Conservation (phyloP, 2,888 invertebrate genomes). For the Ophion ventricosus region DNA sequence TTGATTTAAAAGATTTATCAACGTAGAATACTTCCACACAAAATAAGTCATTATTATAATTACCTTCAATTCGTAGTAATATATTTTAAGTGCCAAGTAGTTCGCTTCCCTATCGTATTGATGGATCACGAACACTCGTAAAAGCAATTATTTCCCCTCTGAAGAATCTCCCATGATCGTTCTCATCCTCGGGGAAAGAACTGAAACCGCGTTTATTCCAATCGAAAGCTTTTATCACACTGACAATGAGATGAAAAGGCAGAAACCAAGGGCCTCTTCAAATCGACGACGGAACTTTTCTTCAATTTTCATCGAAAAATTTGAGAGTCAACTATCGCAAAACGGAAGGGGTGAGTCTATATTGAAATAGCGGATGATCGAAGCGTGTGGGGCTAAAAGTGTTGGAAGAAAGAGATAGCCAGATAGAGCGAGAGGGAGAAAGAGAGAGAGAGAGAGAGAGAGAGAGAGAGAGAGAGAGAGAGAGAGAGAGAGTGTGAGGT, state of each 20-base stretch:
- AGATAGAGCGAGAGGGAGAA: too few species aligned
- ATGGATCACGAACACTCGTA: not conserved
- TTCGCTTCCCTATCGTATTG: not conserved
- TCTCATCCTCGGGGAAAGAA: not conserved
- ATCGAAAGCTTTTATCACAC: slow-evolving; percentile 36
- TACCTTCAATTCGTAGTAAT: too few species aligned
- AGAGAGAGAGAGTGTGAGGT: slow-evolving; percentile 33
- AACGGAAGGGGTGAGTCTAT: not conserved
- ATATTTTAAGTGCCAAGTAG: not conserved
- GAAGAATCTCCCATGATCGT: not conserved
- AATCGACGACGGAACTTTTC: slow-evolving; percentile 38
- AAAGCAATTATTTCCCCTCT: not conserved
- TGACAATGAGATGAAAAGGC: slow-evolving; percentile 11
- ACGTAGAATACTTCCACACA: too few species aligned
- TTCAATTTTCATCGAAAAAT: slow-evolving; percentile 51
- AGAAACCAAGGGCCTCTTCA: slow-evolving; percentile 6
- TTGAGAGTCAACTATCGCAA: slow-evolving; percentile 59
- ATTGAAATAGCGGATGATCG: slow-evolving; percentile 26
- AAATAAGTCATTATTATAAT: too few species aligned
- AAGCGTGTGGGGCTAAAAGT: slow-evolving; percentile 36
- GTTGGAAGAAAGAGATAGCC: slow-evolving; percentile 33
- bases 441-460: too few species aligned
- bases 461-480: too few species aligned
- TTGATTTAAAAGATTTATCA: too few species aligned
- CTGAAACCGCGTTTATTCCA: slow-evolving; percentile 2